phyloP scores from a whole-genome alignment of 1,140 invertebrate species.

The Anoplophora glabripennis region DNA sequence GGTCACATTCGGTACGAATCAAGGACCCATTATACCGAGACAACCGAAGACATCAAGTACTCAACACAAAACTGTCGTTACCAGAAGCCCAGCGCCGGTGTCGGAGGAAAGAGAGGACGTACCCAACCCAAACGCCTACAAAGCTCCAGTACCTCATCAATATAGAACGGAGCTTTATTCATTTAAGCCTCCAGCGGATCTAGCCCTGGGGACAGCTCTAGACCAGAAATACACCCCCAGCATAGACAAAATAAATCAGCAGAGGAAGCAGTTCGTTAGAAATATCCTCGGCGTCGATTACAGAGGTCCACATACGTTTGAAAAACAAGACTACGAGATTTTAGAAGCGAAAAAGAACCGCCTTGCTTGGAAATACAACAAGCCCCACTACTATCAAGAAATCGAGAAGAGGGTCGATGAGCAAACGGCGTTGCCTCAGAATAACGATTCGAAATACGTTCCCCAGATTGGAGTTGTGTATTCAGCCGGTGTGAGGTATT shows the following conservation, averaged over 20 bases:
- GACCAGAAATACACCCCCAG: constrained; percentile 39
- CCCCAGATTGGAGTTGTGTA: constrained; percentile 46
- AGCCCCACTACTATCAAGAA: constrained; percentile 16
- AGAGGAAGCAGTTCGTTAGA: constrained; percentile 34
- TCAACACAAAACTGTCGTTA: constrained; percentile 19
- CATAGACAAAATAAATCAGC: constrained; percentile 32
- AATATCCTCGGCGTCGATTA: constrained; percentile 36
- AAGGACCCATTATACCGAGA: constrained; percentile 39
- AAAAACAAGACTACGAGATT: constrained; percentile 41
- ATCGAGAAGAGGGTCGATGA: constrained; percentile 10
- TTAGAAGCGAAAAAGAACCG: constrained; percentile 26
- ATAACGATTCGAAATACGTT: constrained; percentile 30
- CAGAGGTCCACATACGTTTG: constrained; percentile 45
- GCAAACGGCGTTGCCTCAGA: neutral
- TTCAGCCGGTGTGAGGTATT: constrained; percentile 46
- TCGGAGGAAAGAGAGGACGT: constrained; percentile 41
- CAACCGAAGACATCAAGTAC: constrained; percentile 25
- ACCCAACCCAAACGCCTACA: constrained; percentile 42
- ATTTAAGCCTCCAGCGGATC: constrained; percentile 38
- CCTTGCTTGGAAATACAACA: constrained; percentile 27
- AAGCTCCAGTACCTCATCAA: constrained; percentile 41
- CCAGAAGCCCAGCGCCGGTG: constrained; percentile 42
- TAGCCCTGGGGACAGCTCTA: constrained; percentile 43
- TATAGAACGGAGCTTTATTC: constrained; percentile 40
- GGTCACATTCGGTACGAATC: constrained; percentile 42